Percentiles rank a stretch among this genome's conserved stretches.
Conservation (phyloP, 2,113 vertebrate species). For the Grallaria varia region DNA sequence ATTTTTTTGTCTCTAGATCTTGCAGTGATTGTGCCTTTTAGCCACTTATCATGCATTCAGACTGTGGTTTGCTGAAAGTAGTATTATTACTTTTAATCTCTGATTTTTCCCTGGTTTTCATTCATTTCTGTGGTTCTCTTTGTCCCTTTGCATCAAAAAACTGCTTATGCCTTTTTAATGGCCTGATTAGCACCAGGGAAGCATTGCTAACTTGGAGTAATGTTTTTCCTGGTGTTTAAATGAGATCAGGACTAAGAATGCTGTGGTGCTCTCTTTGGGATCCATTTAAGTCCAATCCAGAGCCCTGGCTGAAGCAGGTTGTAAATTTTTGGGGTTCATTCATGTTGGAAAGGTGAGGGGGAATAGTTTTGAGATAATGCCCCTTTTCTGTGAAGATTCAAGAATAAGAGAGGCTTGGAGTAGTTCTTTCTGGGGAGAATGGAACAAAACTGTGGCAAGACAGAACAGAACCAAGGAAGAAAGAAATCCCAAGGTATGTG, state of each 20-base stretch:
- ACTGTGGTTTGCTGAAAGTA: conserved; percentile 15
- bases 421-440: not conserved
- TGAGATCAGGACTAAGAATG: not conserved
- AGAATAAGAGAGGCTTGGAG: not conserved
- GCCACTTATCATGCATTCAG: not conserved
- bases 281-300: not conserved
- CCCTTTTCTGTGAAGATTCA: not conserved
- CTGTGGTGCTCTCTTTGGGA: not conserved
- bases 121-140: conserved; percentile 12
- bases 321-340: not conserved
- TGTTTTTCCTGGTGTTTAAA: not conserved
- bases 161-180: conserved; percentile 4
- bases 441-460: not conserved
- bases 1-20: not conserved
- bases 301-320: not conserved
- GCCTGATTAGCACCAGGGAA: not conserved
- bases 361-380: not conserved
- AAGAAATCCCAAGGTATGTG: not conserved
- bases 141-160: not conserved
- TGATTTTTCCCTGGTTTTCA: conserved; percentile 4
- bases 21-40: conserved; percentile 14
- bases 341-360: not conserved
- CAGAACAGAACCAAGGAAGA: not conserved
- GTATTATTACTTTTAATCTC: conserved; percentile 2
- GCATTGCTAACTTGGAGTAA: not conserved